Percentiles rank a stretch among this genome's conserved stretches.
Conservation (phyloP, 2,113 vertebrate species). For the Cygnus buccinator region DNA sequence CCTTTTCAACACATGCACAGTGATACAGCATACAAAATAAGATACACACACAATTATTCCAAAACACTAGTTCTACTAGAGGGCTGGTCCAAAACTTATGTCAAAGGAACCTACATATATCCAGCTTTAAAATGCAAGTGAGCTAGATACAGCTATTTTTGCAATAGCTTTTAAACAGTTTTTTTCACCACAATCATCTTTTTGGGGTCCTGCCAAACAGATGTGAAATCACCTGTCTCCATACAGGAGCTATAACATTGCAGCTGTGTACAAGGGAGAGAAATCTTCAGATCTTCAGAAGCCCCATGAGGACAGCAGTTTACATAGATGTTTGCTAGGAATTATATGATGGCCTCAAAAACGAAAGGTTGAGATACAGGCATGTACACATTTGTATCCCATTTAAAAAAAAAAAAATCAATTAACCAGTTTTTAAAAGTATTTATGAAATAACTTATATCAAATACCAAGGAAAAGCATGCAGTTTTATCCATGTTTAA, state of each 20-base stretch:
- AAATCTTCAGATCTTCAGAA: background rate
- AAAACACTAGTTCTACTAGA: background rate
- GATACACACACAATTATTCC: background rate
- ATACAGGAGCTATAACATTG: background rate
- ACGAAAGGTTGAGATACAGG: background rate
- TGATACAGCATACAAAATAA: background rate
- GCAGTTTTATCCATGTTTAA: background rate
- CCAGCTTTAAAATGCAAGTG: background rate
- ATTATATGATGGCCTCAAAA: background rate
- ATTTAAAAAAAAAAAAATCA: background rate
- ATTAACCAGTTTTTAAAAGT: background rate
- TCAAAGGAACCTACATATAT: background rate
- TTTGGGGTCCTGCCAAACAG: background rate
- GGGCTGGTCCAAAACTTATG: background rate
- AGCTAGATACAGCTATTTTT: background rate
- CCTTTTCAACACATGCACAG: background rate
- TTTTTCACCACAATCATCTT: constrained; percentile 13
- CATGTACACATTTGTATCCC: background rate
- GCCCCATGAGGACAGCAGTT: background rate
- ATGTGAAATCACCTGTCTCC: background rate
- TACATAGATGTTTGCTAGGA: background rate
- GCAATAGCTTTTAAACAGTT: background rate
- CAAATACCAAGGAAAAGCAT: background rate
- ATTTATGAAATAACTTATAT: background rate
- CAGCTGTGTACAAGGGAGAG: background rate